A percentile compares a stretch with the other conserved stretches of the same genome.
Evolutionary conservation across 2,113 vertebrate species (phyloP).

Genomic region (Dicaeum eximium): DNA sequence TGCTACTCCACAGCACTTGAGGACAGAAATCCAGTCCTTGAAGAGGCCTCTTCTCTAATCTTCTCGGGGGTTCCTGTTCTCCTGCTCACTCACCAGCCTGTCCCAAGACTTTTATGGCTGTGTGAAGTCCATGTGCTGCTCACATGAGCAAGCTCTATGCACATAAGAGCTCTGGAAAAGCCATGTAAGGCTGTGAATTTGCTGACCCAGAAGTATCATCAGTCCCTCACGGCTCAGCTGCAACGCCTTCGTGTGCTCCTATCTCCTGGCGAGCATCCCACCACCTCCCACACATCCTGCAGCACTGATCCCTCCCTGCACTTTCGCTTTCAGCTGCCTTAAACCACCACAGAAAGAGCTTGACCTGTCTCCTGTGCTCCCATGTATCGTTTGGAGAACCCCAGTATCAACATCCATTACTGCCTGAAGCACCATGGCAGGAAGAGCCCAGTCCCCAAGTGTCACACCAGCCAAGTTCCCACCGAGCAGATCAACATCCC

Average conservation of each 20-base stretch:
- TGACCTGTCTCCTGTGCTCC: background rate
- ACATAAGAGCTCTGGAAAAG: background rate
- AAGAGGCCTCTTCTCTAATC: background rate
- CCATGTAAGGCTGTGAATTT: background rate
- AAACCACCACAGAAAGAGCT: background rate
- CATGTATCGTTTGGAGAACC: background rate
- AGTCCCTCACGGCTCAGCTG: background rate
- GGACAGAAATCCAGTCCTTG: background rate
- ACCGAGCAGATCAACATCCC: background rate
- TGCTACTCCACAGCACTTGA: background rate
- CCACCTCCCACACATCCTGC: background rate
- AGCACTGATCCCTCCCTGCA: background rate
- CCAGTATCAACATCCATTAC: background rate
- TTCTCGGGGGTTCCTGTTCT: accelerated
- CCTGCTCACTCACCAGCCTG: background rate
- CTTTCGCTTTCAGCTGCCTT: background rate
- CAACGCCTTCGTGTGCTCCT: background rate
- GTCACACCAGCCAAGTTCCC: accelerated
- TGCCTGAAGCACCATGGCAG: background rate
- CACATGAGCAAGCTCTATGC: background rate
- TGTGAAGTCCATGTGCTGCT: background rate
- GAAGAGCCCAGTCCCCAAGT: background rate
- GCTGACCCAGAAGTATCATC: conserved; percentile 16
- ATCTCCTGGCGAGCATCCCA: background rate
- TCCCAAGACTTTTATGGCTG: background rate